Percentiles rank a stretch among this genome's conserved stretches.
Evolutionary conservation across 2,113 vertebrate species (phyloP).

Genomic region (Peromyscus maniculatus): DNA sequence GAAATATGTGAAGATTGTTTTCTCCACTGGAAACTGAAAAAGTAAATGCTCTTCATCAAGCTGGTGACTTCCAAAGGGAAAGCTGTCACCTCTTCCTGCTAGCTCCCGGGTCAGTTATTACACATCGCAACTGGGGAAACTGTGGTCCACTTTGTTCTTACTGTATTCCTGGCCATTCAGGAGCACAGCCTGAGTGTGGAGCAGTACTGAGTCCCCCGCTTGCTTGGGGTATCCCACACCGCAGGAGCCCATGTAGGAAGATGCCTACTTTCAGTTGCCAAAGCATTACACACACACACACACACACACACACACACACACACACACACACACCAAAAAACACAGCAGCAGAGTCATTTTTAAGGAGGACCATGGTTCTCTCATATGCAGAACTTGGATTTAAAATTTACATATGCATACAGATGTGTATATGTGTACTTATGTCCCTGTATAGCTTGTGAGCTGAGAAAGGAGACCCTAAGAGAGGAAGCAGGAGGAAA

Average conservation of each 20-base stretch:
- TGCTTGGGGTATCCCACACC: accelerated
- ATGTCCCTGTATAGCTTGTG: too few relatives aligned
- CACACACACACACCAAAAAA: not conserved
- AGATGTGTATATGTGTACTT: too few relatives aligned
- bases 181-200: not conserved
- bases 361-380: too few relatives aligned
- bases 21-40: not conserved
- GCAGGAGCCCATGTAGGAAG: too few relatives aligned
- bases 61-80: not conserved
- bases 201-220: not conserved
- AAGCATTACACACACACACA: too few relatives aligned
- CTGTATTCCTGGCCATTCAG: not conserved
- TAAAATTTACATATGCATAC: too few relatives aligned
- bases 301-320: too few relatives aligned
- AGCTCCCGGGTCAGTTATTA: not conserved
- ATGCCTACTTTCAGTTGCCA: accelerated
- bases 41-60: not conserved
- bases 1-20: slow-evolving; percentile 18
- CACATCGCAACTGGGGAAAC: not conserved
- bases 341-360: too few relatives aligned
- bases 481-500: too few relatives aligned
- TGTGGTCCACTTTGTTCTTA: not conserved
- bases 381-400: too few relatives aligned
- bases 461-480: too few relatives aligned
- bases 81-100: not conserved